phyloP scores from a whole-genome alignment of 1,140 invertebrate genomes.

The Scaptomyza montana region DNA sequence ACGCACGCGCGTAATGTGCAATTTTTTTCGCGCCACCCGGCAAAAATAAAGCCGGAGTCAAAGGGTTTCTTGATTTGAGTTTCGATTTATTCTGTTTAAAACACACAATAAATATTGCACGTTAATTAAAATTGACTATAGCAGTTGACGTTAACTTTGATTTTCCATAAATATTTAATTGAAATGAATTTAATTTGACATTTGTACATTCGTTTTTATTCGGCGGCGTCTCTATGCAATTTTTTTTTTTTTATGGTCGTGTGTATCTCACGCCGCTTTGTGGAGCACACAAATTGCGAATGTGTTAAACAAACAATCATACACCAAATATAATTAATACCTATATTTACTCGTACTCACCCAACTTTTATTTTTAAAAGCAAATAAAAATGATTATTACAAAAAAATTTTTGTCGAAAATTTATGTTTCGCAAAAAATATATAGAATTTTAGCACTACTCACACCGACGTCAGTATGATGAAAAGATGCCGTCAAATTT shows the following conservation, averaged over 20 bases:
- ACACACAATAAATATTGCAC: slow-evolving; percentile 2
- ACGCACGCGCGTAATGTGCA: slow-evolving; percentile 56
- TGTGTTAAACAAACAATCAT: neutral
- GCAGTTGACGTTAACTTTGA: neutral
- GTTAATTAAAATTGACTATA: neutral
- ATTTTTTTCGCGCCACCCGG: slow-evolving; percentile 64
- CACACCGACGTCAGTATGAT: slow-evolving; percentile 6
- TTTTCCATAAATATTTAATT: neutral
- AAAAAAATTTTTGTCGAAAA: slow-evolving; percentile 7
- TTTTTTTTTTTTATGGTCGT: slow-evolving; percentile 13
- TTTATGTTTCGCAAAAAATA: slow-evolving; percentile 29
- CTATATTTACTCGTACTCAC: slow-evolving; percentile 10
- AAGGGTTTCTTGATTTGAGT: slow-evolving; percentile 22
- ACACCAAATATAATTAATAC: neutral
- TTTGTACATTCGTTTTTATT: slow-evolving; percentile 5
- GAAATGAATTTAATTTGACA: neutral
- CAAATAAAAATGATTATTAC: neutral
- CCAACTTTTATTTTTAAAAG: slow-evolving; percentile 2
- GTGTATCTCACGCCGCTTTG: slow-evolving; percentile 44
- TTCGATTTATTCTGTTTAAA: slow-evolving; percentile 28
- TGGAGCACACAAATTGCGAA: slow-evolving; percentile 11
- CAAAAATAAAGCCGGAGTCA: slow-evolving; percentile 48
- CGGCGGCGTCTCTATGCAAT: slow-evolving; percentile 25
- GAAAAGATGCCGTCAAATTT: slow-evolving; percentile 30
- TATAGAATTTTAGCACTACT: slow-evolving; percentile 26